These are phyloP conservation scores for Quadroppia sp. DNA, from an alignment of 2,888 invertebrate species.

Conservation along the genomic window DNA sequence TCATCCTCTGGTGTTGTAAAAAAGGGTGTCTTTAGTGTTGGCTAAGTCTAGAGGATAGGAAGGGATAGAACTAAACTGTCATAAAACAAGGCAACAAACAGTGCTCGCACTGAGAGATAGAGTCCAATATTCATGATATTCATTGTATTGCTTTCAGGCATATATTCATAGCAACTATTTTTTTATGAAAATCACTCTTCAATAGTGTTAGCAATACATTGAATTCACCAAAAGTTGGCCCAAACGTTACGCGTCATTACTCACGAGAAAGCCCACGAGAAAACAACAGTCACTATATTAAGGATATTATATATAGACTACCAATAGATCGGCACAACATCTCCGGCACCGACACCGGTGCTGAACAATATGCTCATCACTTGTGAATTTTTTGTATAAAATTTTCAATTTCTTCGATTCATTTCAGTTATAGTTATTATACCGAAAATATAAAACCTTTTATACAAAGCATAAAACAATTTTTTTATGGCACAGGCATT, in stretches of 20 bases:
- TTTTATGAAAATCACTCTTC: neutral
- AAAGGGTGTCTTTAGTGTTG: slow-evolving; percentile 35
- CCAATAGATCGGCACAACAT: slow-evolving; percentile 12
- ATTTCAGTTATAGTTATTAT: neutral
- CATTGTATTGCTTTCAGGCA: slow-evolving; percentile 22
- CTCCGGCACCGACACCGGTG: neutral
- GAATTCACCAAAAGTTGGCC: slow-evolving; percentile 20
- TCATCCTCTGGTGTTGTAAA: slow-evolving; percentile 31
- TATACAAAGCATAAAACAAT: too few species aligned
- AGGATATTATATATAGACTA: slow-evolving; percentile 20
- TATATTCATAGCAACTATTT: slow-evolving; percentile 7
- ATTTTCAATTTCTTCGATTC: slow-evolving; percentile 28
- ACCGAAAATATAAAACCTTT: too few species aligned
- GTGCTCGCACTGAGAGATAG: neutral
- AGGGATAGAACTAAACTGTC: slow-evolving; percentile 28
- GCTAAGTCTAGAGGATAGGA: slow-evolving; percentile 16
- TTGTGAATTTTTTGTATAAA: neutral
- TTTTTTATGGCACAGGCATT: too few species aligned
- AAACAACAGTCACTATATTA: slow-evolving; percentile 36
- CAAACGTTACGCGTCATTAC: slow-evolving; percentile 33
- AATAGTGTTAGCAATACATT: slow-evolving; percentile 22
- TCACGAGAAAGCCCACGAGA: slow-evolving; percentile 34
- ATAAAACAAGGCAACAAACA: slow-evolving; percentile 30
- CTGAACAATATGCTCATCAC: slow-evolving; percentile 28
- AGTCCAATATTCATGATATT: slow-evolving; percentile 28